phyloP scores from a whole-genome alignment of 2,888 invertebrate species.

The Drosophila neonasuta region DNA sequence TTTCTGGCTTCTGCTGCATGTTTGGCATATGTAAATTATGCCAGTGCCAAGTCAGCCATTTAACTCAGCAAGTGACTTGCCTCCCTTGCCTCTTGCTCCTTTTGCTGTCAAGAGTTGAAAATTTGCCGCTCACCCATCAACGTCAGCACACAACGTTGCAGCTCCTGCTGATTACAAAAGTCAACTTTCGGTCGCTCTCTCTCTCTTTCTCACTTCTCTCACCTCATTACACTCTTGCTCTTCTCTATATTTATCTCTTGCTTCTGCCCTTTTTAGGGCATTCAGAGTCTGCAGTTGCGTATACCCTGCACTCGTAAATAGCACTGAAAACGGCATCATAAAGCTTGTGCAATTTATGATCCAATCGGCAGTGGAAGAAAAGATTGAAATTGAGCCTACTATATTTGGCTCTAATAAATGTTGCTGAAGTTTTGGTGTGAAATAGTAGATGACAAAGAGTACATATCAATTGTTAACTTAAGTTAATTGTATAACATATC shows the following conservation, averaged over 20 bases:
- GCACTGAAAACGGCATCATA: neutral
- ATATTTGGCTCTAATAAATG: neutral
- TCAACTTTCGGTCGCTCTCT: conserved; percentile 54
- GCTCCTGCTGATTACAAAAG: conserved; percentile 67
- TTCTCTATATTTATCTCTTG: conserved; percentile 14
- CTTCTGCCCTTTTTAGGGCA: conserved; percentile 14
- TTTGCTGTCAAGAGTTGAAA: conserved; percentile 37
- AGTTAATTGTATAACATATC: no score
- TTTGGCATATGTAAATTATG: conserved; percentile 75
- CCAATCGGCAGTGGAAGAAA: neutral
- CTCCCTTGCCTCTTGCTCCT: neutral
- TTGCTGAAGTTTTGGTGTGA: no score
- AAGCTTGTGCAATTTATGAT: conserved; percentile 10
- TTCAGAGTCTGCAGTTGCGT: conserved; percentile 25
- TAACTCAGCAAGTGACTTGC: conserved; percentile 37
- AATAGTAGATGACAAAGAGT: no score
- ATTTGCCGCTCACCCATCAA: conserved; percentile 46
- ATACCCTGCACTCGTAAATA: conserved; percentile 30
- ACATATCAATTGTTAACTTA: no score
- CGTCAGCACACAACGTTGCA: conserved; percentile 35
- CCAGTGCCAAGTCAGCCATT: conserved; percentile 74
- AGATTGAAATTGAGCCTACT: neutral
- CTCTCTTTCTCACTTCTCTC: neutral
- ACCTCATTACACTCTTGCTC: neutral
- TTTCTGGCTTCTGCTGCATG: conserved; percentile 44